Evolutionary conservation across 2,888 invertebrate genomes (phyloP).

Genomic region (Theristus sp.): DNA sequence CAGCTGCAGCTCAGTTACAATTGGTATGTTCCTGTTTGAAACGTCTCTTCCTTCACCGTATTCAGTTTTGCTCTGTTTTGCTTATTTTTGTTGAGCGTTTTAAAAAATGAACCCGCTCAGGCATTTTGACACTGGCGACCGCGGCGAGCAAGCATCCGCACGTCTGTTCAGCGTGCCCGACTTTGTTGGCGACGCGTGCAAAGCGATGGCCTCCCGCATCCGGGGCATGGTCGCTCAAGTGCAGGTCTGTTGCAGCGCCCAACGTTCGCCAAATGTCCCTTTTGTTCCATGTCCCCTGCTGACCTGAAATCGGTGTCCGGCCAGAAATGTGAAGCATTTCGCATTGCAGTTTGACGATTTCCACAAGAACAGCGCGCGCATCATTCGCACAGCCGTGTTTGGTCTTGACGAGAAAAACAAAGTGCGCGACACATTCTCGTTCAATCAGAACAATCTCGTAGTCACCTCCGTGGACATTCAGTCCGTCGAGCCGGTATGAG

Average conservation of each 20-base stretch:
- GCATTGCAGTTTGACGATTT: constrained; percentile 39
- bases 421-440: constrained; percentile 31
- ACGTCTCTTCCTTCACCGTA: background rate
- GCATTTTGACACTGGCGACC: constrained; percentile 33
- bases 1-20: constrained; percentile 37
- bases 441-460: constrained; percentile 35
- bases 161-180: constrained; percentile 38
- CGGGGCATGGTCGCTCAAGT: constrained; percentile 37
- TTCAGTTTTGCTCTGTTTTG: too few relatives aligned
- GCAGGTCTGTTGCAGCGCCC: too few relatives aligned
- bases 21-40: constrained; percentile 22
- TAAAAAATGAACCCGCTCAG: too few relatives aligned
- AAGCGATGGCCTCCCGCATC: constrained; percentile 37
- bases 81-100: too few relatives aligned
- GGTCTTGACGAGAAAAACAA: constrained; percentile 34
- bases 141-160: constrained; percentile 26
- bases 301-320: too few relatives aligned
- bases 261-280: too few relatives aligned
- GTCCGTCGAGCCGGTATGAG: constrained; percentile 34
- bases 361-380: constrained; percentile 38
- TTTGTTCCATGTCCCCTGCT: too few relatives aligned
- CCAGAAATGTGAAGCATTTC: too few relatives aligned
- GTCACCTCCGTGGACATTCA: constrained; percentile 38
- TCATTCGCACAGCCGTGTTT: constrained; percentile 37
- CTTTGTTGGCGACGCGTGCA: constrained; percentile 39